Evolutionary conservation across 2,113 vertebrate genomes (phyloP).

Genomic region (Xyrauchen texanus): DNA sequence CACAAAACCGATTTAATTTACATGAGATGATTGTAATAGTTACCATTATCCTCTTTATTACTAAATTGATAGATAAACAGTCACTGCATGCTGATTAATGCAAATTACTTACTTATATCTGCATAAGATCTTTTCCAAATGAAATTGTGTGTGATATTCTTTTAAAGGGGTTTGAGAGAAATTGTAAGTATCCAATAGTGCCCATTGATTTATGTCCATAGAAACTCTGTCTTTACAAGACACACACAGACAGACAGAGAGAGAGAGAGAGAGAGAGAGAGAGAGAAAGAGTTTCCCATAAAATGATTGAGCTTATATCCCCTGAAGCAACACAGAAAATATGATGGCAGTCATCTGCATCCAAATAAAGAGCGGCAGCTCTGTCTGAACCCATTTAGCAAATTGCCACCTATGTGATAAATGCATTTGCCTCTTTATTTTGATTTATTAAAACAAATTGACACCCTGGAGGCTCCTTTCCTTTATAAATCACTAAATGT

Average conservation of each 20-base stretch:
- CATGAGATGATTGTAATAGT: neutral
- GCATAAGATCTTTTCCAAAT: neutral
- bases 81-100: neutral
- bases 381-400: conserved; percentile 21
- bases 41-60: neutral
- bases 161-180: too few species aligned
- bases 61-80: neutral
- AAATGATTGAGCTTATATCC: conserved; percentile 16
- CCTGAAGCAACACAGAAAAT: conserved; percentile 28
- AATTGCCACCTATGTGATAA: conserved; percentile 8
- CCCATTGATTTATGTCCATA: neutral
- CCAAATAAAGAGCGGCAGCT: conserved; percentile 25
- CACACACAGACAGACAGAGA: neutral
- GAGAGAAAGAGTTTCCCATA: neutral
- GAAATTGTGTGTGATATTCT: too few species aligned
- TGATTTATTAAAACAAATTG: conserved; percentile 22
- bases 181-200: neutral
- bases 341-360: conserved; percentile 19
- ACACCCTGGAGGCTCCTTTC: neutral
- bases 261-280: neutral
- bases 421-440: conserved; percentile 16
- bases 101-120: too few species aligned
- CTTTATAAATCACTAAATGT: neutral
- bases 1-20: neutral
- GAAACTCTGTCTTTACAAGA: neutral